phyloP scores from a whole-genome alignment of 2,888 invertebrate genomes.

The Phaonia tiefii region DNA sequence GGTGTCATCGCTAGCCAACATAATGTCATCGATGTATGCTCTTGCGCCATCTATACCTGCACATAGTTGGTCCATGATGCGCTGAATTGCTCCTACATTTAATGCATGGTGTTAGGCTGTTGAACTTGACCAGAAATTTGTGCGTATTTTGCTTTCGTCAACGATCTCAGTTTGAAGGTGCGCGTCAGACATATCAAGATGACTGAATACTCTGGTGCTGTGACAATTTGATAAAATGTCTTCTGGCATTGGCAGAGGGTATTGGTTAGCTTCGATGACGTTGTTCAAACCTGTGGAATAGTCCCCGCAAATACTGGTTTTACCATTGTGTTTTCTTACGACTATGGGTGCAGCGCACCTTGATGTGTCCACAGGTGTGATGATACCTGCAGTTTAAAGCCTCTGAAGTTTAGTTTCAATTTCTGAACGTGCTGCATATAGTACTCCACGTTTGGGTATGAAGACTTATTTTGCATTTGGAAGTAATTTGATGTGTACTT shows the following conservation, averaged over 20 bases:
- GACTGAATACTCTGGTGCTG: slow-evolving; percentile 49
- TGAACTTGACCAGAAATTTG: slow-evolving; percentile 52
- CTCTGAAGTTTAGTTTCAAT: slow-evolving; percentile 61
- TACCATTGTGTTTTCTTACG: slow-evolving; percentile 50
- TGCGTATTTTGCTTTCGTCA: slow-evolving; percentile 62
- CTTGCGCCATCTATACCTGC: slow-evolving; percentile 46
- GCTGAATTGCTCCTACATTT: slow-evolving; percentile 67
- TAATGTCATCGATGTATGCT: slow-evolving; percentile 64
- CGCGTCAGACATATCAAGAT: slow-evolving; percentile 66
- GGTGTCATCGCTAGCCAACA: slow-evolving; percentile 28
- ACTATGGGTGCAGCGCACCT: slow-evolving; percentile 68
- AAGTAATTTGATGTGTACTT: slow-evolving; percentile 56
- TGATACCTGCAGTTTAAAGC: slow-evolving; percentile 49
- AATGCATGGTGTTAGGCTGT: slow-evolving; percentile 63
- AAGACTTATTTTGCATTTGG: slow-evolving; percentile 24
- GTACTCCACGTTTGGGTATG: slow-evolving; percentile 62
- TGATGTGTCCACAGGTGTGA: slow-evolving; percentile 62
- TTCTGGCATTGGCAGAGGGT: slow-evolving; percentile 56
- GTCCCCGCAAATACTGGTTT: slow-evolving; percentile 67
- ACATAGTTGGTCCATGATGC: slow-evolving; percentile 61
- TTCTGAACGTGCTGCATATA: slow-evolving; percentile 37
- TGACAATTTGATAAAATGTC: slow-evolving; percentile 65
- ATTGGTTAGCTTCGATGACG: slow-evolving; percentile 64
- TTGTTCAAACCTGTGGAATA: slow-evolving; percentile 67
- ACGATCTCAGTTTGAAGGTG: slow-evolving; percentile 62